A percentile compares a stretch with the other conserved stretches of the same genome.
Conservation (phyloP, 2,113 vertebrate species). For the Sinocyclocheilus grahami region DNA sequence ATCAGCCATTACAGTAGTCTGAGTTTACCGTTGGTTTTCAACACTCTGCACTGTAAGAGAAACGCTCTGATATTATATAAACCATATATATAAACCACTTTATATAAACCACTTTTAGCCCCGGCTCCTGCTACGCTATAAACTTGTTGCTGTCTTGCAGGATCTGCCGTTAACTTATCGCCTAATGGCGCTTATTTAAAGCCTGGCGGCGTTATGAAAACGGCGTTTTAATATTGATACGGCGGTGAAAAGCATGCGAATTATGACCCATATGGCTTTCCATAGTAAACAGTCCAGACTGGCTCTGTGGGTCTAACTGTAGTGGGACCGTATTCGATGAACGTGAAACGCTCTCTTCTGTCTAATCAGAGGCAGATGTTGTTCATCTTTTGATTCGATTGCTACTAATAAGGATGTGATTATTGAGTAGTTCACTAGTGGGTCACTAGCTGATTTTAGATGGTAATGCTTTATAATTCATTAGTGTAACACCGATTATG, state of each 20-base stretch:
- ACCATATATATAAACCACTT: too few relatives aligned
- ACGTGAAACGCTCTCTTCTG: conserved; percentile 30
- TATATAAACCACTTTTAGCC: conserved; percentile 16
- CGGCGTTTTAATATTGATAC: too few relatives aligned
- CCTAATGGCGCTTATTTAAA: too few relatives aligned
- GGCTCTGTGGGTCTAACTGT: not conserved
- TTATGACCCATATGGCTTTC: too few relatives aligned
- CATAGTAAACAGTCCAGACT: not conserved
- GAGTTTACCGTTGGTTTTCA: not conserved
- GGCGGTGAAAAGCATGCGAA: too few relatives aligned
- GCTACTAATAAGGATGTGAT: not conserved
- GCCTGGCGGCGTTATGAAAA: too few relatives aligned
- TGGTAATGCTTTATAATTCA: not conserved
- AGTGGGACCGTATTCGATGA: conserved; percentile 20
- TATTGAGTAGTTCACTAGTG: not conserved
- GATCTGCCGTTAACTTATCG: too few relatives aligned
- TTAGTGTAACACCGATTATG: not conserved
- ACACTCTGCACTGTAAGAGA: not conserved
- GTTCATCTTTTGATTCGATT: not conserved
- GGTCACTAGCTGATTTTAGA: not conserved
- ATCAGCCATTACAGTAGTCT: conserved; percentile 6
- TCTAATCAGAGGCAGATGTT: conserved; percentile 23
- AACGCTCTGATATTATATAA: too few relatives aligned
- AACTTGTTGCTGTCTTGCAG: not conserved
- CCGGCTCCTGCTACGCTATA: not conserved